phyloP scores from a whole-genome alignment of 2,113 vertebrate species.

The Pycnonotus jocosus region DNA sequence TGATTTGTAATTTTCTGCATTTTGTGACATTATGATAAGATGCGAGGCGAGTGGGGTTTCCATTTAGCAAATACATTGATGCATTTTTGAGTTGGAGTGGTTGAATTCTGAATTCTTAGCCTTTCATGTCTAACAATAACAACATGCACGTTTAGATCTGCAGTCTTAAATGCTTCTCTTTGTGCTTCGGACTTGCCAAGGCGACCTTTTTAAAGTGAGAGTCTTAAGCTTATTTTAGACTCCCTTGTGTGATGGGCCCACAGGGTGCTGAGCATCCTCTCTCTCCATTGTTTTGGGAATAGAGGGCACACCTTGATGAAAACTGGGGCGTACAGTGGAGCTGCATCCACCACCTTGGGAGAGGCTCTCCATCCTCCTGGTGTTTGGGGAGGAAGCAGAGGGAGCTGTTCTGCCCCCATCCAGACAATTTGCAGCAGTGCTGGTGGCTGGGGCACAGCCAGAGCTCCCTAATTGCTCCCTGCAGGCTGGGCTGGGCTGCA shows the following conservation, averaged over 20 bases:
- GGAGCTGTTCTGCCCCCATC: neutral
- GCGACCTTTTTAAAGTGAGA: conserved; percentile 48
- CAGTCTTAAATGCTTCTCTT: conserved; percentile 42
- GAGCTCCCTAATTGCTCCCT: neutral
- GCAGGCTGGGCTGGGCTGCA: neutral
- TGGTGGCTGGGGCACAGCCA: neutral
- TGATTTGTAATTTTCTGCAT: conserved; percentile 79
- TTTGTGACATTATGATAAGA: conserved; percentile 77
- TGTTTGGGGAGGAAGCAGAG: neutral
- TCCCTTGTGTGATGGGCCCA: neutral
- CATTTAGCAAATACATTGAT: conserved; percentile 78
- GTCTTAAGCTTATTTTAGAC: conserved; percentile 37
- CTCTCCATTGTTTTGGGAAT: neutral
- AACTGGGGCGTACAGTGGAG: neutral
- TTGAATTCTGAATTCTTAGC: conserved; percentile 49
- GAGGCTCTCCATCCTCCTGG: neutral
- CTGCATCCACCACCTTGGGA: neutral
- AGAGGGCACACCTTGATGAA: neutral
- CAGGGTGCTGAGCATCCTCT: neutral
- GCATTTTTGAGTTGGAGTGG: conserved; percentile 57
- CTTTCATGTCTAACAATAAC: conserved; percentile 49
- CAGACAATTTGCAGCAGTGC: neutral
- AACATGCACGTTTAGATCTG: neutral
- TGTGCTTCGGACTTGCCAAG: conserved; percentile 37
- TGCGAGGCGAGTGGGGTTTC: conserved; percentile 62